Base-by-base conservation (phyloP, 37 sponge, comb jelly and placozoan species). In the Cladorhizidae sp. region DNA sequence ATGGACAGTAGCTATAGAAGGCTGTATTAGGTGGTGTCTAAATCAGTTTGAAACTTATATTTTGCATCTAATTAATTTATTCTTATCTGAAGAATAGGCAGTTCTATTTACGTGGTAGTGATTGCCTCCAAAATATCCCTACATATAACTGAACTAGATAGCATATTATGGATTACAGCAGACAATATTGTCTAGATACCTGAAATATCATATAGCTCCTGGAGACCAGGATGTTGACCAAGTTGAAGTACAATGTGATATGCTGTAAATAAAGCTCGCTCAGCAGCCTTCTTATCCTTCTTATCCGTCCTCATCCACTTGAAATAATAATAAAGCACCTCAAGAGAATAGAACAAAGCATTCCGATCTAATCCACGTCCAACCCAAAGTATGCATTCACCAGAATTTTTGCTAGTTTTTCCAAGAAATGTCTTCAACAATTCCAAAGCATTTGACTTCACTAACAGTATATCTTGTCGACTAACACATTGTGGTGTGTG, bases 241-340 rank as follows among this genome's bases (percentile, higher is more conserved):
- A 86, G 65, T 43, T 70, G 65, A 26, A 55, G 29, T 25, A 80
- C 17, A 6, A 80, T 54, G 38, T 87, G 87, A 43, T 75, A 87
- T 1, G 70, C 33, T 51, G 23, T 74, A 61, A 87, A 74, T 50
- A 75, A 31, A 28, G 76, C 87, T 80, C 81, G 79, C 40, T 80
- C 68, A 35, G 72, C 70, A 40, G 78, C 68, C 61, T 79, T 75
- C 58, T 79, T 74, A 61, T n/a, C 9, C 5, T 12, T 12, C 49
- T 45, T 9, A 45, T 45, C 5, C 49, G 5, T 45, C 9, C 9
- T 45, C 9, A 5, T 9, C 49, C 49, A 12, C 9, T 45, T 14
- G 3, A 58, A 9, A 58, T 5, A 25, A 3, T 3, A 14, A 5
- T 18, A 58, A 26, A 58, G 14, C 5, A 5, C 59, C 3, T 58